phyloP scores from a whole-genome alignment of 2,113 vertebrate species.

The Pelusios castaneus region DNA sequence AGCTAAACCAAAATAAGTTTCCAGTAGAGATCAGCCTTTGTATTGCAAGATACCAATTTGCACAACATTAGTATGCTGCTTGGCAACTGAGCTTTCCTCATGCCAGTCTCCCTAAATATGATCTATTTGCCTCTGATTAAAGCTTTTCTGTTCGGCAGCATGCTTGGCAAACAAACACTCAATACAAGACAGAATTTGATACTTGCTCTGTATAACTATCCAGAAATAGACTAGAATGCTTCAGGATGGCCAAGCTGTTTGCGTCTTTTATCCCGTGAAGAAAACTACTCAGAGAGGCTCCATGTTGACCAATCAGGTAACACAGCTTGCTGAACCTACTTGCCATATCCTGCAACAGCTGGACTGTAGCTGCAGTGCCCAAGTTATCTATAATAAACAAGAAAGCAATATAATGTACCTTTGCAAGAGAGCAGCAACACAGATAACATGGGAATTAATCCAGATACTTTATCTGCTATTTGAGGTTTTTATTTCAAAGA shows the following conservation, averaged over 20 bases:
- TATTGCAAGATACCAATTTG: conserved; percentile 2
- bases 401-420: conserved; percentile 17
- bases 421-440: neutral
- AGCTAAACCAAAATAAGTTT: neutral
- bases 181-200: conserved; percentile 57
- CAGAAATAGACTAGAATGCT: conserved; percentile 89
- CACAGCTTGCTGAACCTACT: conserved; percentile 88
- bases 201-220: conserved; percentile 91
- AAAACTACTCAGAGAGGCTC: conserved; percentile 88
- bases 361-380: conserved; percentile 74
- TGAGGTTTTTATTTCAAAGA: neutral
- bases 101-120: conserved; percentile 43
- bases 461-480: neutral
- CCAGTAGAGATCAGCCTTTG: neutral
- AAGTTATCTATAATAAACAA: conserved; percentile 85
- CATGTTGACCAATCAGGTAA: conserved; percentile 94
- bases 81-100: conserved; percentile 34
- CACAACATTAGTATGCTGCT: conserved; percentile 23
- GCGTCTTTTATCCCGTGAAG: conserved; percentile 87
- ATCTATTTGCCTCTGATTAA: conserved; percentile 55
- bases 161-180: conserved; percentile 47
- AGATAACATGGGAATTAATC: neutral
- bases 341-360: conserved; percentile 87
- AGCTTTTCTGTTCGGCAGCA: conserved; percentile 40
- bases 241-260: conserved; percentile 87